A percentile compares a stretch with the other conserved stretches of the same genome.
Conservation (phyloP, 1,140 invertebrate genomes). For the Conopomorpha cramerella region DNA sequence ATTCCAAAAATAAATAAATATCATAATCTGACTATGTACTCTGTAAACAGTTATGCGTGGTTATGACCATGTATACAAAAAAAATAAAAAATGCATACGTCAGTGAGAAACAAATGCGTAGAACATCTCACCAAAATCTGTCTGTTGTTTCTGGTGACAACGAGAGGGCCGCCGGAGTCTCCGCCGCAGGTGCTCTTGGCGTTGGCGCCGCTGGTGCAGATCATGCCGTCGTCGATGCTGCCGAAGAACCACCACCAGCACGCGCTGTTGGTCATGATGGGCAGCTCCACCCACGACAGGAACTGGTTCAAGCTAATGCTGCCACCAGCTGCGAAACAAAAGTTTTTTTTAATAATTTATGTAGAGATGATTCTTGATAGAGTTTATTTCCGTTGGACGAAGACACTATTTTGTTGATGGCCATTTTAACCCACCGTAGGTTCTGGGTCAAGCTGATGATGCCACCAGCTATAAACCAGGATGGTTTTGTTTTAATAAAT, state of each 20-base stretch:
- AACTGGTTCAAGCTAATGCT: constrained; percentile 8
- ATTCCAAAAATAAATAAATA: neutral
- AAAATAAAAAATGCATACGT: too few relatives aligned
- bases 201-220: constrained; percentile 5
- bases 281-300: constrained; percentile 13
- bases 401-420: too few relatives aligned
- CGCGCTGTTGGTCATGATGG: constrained; percentile 11
- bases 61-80: neutral
- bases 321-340: too few relatives aligned
- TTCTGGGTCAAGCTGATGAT: too few relatives aligned
- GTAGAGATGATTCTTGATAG: too few relatives aligned
- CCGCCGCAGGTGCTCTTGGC: constrained; percentile 5
- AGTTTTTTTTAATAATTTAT: too few relatives aligned
- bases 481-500: too few relatives aligned
- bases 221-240: neutral
- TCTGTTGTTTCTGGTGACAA: constrained; percentile 6
- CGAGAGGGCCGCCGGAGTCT: constrained; percentile 6
- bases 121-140: constrained; percentile 18
- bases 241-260: constrained; percentile 10
- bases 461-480: too few relatives aligned
- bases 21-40: neutral
- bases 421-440: too few relatives aligned
- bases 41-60: neutral
- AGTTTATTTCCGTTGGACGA: too few relatives aligned
- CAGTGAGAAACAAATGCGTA: too few relatives aligned